Base-by-base conservation (phyloP, 2,888 invertebrate genomes). In the Dicyrtomina minuta region DNA sequence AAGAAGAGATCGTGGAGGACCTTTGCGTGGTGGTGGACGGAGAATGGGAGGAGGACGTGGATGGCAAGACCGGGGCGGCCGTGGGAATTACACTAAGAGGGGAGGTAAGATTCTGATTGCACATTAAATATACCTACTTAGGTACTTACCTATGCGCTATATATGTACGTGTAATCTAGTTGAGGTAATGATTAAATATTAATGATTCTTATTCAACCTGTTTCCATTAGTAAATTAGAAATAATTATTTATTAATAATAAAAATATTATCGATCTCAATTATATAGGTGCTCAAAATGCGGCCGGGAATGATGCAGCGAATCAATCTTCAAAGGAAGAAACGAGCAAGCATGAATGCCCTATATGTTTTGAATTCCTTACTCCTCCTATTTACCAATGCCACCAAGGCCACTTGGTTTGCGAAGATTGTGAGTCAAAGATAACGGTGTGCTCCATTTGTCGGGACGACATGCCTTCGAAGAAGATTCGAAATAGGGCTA, bases 271-370 rank as follows among this genome's bases (percentile, higher is more conserved):
- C n/a, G n/a, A n/a, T 15, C n/a, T 6, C 49, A 5, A 6, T 12
- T 49, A 49, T 51, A 20, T 51, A 51, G 51, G 51, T 51, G 20
- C 20, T n/a, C 15, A 33, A 33, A 33, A 2, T n/a, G 55, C 1
- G 17, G n/a, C 51, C 20, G 10, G 22, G 20, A 6, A 2, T 60
- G 60, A 10, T 12, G 17, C n/a, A 10, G 46, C 22, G 12, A 44
- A 22, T n/a, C 44, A 43, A 44, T 17, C n/a, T n/a, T n/a, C 20
- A 61, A n/a, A 3, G 10, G 61, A 44, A 10, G 61, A 26, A 44
- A 44, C 41, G 12, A 61, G 24, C n/a, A 17, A n/a, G n/a, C n/a
- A 17, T 15, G 61, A 61, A 44, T 61, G 61, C 13, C 61, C 61
- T 5, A 61, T 61, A 6, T 61, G 61, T 22, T 24, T 61, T 15